A percentile compares a stretch with the other conserved stretches of the same genome.
These are phyloP conservation scores for Syngnathus scovelli DNA, from an alignment of 2,113 vertebrate species.

Conservation along the genomic window DNA sequence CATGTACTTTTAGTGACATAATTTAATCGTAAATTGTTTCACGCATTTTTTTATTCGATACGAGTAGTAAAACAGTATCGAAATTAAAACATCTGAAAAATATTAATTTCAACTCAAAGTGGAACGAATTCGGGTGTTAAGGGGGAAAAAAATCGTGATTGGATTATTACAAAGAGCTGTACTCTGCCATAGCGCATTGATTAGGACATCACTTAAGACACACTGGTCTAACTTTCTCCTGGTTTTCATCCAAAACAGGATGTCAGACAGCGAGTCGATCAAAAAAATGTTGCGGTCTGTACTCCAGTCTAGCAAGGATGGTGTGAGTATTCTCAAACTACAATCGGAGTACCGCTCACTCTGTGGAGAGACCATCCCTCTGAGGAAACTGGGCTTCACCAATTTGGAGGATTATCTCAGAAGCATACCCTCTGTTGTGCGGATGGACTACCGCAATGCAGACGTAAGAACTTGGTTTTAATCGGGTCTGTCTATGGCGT, in stretches of 20 bases:
- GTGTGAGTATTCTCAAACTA: conserved; percentile 72
- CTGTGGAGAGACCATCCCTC: conserved; percentile 83
- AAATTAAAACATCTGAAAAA: background rate
- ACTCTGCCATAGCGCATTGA: too few species aligned
- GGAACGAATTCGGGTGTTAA: too few species aligned
- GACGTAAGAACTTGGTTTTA: conserved; percentile 33
- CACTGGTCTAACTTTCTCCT: conserved; percentile 1
- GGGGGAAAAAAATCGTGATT: too few species aligned
- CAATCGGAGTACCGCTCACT: conserved; percentile 79
- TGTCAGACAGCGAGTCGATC: conserved; percentile 76
- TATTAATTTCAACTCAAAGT: too few species aligned
- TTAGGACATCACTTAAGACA: too few species aligned
- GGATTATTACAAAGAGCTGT: too few species aligned
- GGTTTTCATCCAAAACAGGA: conserved; percentile 37
- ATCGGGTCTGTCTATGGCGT: background rate
- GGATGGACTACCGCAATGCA: conserved; percentile 61
- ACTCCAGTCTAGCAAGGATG: conserved; percentile 81
- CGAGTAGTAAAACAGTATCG: background rate
- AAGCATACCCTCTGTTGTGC: conserved; percentile 82
- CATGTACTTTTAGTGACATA: background rate
- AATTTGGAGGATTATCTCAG: conserved; percentile 77
- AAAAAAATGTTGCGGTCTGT: conserved; percentile 84
- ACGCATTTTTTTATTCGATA: background rate
- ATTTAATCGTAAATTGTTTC: background rate
- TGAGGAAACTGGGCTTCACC: conserved; percentile 74